Percentiles rank a stretch among this genome's conserved stretches.
These are phyloP conservation scores for Varecia variegata DNA, from an alignment of 2,797 vertebrate genomes.

Conservation along the genomic window DNA sequence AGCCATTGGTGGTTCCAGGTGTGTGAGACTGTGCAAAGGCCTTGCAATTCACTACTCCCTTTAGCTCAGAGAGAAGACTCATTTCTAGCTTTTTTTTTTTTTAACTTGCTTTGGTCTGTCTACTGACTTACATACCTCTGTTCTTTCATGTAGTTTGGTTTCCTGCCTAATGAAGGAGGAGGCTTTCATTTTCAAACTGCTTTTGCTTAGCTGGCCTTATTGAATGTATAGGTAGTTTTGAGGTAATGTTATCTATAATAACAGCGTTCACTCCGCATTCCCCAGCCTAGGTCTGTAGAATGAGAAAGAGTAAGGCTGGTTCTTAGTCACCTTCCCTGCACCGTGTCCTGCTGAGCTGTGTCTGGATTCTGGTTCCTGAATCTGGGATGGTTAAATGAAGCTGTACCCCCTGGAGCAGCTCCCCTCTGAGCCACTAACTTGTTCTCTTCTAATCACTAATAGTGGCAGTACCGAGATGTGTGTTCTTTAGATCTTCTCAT, in stretches of 20 bases:
- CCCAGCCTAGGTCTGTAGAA: neutral
- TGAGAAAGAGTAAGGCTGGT: neutral
- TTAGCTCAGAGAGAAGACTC: neutral
- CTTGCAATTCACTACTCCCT: neutral
- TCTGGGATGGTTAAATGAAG: conserved; percentile 41
- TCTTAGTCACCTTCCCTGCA: conserved; percentile 11
- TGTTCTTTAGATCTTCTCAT: conserved; percentile 42
- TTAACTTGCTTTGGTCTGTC: neutral
- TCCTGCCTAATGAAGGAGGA: neutral
- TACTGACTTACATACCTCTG: neutral
- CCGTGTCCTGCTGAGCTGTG: conserved; percentile 16
- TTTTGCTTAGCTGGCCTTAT: conserved; percentile 5
- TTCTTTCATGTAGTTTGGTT: conserved; percentile 3
- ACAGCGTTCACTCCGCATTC: neutral
- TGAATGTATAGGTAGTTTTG: neutral
- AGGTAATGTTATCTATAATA: neutral
- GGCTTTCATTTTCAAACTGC: conserved; percentile 27
- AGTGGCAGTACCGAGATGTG: neutral
- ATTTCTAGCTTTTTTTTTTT: neutral
- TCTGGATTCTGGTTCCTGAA: neutral
- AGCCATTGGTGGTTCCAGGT: neutral
- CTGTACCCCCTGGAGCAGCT: neutral
- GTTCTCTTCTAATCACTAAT: neutral
- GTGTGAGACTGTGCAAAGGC: neutral
- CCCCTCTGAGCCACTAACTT: neutral